Base-by-base conservation (phyloP, 2,797 vertebrate species). In the Australoheros facetus region DNA sequence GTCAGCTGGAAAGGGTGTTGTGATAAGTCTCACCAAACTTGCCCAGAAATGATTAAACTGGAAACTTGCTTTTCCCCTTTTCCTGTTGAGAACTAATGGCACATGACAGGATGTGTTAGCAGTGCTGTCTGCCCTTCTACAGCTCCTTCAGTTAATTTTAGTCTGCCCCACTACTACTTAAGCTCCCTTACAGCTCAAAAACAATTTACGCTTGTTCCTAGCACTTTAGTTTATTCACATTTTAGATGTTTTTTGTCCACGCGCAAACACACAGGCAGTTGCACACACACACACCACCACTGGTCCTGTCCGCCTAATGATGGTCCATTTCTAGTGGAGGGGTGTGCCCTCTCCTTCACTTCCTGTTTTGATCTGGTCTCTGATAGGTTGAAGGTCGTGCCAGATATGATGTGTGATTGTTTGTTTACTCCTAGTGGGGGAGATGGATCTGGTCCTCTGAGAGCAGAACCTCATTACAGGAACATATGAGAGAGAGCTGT, bases 311-410 rank as follows among this genome's bases (percentile, higher is more conserved):
- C 2, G 0, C 74, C 79, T 90, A 89, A 89, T 91, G 81, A 90
- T 78, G 72, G 62, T 71, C 73, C 75, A 85, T 85, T 51, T 79
- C 28, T 57, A 48, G 70, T 53, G 56, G 42, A 80, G 34, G 64
- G 70, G 39, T 71, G 73, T 3, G 3, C 64, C 59, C 32, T 83
- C 71, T 75, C 17, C 51, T 74, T 71, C 9, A 5, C 74, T 77
- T 80, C 78, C 59, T 75, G 64, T 90, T 93, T 93, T 94, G 85
- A 92, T 91, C 79, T 83, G 72, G 75, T 77, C 55, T 80, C 77
- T 62, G 83, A 88, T 80, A 89, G 88, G 87, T 88, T 82, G 54
- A 71, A 81, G 86, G 86, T 85, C 87, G 85, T 26, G 71, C 71
- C 71, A 85, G 76, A 78, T 80, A 83, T 75, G 87, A 84, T 53